Conservation (phyloP, 2,113 vertebrate species). For the Taurulus bubalis region DNA sequence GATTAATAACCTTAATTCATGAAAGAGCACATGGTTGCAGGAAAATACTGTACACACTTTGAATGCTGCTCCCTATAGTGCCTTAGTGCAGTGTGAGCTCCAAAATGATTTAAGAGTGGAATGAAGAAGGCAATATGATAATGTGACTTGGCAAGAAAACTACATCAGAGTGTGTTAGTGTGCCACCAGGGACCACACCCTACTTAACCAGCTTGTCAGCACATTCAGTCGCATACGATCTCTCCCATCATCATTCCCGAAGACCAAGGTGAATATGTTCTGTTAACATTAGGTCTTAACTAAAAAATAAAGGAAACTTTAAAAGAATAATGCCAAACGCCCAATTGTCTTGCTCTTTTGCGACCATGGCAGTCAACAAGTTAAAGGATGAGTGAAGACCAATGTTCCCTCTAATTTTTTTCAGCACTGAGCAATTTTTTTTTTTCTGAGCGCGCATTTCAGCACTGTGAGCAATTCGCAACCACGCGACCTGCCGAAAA, state of each 20-base stretch:
- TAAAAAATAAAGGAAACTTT: background rate
- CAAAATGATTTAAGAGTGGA: conserved; percentile 35
- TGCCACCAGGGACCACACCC: conserved; percentile 70
- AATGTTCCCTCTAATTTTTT: no score
- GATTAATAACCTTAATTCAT: conserved; percentile 1
- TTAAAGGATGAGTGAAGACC: background rate
- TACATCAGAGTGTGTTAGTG: conserved; percentile 45
- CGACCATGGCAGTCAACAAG: conserved; percentile 11
- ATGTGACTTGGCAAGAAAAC: conserved; percentile 64
- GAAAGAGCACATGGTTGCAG: conserved; percentile 7
- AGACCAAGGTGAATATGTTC: background rate
- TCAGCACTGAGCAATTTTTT: no score
- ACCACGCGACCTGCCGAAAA: no score
- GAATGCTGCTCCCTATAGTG: background rate
- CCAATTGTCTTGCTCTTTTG: background rate
- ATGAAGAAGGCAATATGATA: conserved; percentile 46
- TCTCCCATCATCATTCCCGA: conserved; percentile 13
- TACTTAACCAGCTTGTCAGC: conserved; percentile 67
- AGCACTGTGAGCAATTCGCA: no score
- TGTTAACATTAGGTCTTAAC: background rate
- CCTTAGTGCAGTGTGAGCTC: conserved; percentile 14
- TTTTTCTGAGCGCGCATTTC: no score
- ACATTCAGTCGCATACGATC: conserved; percentile 57
- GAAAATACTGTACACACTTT: background rate
- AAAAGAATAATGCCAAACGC: background rate